Percentiles rank a stretch among this genome's conserved stretches.
These are phyloP conservation scores for Machaerirhynchus nigripectus DNA, from an alignment of 2,113 vertebrate genomes.

Conservation along the genomic window DNA sequence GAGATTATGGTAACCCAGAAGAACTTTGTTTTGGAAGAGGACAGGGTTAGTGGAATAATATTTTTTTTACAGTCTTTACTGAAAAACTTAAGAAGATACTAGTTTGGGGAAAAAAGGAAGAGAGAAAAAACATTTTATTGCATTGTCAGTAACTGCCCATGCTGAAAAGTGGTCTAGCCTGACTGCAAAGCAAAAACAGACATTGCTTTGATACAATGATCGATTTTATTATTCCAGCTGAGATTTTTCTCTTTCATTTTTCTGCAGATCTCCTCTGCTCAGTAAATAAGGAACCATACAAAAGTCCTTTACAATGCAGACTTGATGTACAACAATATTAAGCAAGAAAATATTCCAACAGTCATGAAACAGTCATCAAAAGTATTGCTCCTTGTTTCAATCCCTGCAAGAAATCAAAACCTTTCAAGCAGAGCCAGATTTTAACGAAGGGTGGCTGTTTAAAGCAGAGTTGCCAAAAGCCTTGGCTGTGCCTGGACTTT, in stretches of 20 bases:
- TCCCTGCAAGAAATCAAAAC: not conserved
- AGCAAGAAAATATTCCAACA: constrained; percentile 3
- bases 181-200: not conserved
- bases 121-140: not conserved
- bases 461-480: constrained; percentile 9
- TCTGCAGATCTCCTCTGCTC: not conserved
- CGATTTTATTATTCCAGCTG: not conserved
- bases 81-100: not conserved
- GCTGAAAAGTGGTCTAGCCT: not conserved
- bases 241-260: not conserved
- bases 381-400: not conserved
- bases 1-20: not conserved
- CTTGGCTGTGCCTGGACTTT: constrained; percentile 39
- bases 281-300: not conserved
- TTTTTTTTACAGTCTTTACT: not conserved
- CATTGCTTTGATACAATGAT: not conserved
- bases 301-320: not conserved
- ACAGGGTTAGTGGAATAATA: not conserved
- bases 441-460: not conserved
- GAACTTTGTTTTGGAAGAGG: not conserved
- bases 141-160: not conserved
- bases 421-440: constrained; percentile 18
- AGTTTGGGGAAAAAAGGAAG: not conserved
- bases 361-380: not conserved
- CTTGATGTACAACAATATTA: not conserved